Percentiles rank a stretch among this genome's conserved stretches.
These are phyloP conservation scores for Aplysina aerophoba DNA, from an alignment of 37 sponge, comb jelly and placozoan species.

Conservation along the genomic window DNA sequence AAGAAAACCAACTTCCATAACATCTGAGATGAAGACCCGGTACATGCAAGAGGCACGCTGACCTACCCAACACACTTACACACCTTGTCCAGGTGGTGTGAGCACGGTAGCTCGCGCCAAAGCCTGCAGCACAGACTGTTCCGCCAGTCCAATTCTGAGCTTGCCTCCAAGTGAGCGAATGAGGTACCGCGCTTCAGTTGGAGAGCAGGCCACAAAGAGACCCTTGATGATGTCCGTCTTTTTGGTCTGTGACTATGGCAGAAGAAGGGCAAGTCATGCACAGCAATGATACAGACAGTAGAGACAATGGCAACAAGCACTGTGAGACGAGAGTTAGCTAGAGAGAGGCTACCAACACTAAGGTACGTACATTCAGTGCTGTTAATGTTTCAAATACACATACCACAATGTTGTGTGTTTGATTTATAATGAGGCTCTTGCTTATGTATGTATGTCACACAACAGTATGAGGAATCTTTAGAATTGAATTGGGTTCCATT, in stretches of 20 bases:
- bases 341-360: no score
- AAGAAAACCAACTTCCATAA: background rate
- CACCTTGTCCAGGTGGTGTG: constrained; percentile 90
- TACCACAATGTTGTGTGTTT: no score
- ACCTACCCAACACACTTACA: background rate
- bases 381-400: no score
- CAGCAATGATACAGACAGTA: no score
- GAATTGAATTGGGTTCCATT: no score
- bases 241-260: constrained; percentile 67
- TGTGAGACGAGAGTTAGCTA: no score
- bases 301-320: no score
- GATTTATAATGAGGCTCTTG: no score
- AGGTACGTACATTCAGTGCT: no score
- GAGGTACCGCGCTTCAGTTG: constrained; percentile 88
- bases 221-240: constrained; percentile 89
- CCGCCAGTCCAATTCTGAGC: constrained; percentile 94
- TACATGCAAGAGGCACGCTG: background rate
- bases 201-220: constrained; percentile 86
- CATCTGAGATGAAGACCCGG: background rate
- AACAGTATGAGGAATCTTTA: no score
- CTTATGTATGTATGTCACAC: no score
- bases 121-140: constrained; percentile 94
- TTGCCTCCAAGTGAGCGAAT: constrained; percentile 94
- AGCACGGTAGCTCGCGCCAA: constrained; percentile 87
- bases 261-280: background rate